A percentile compares a stretch with the other conserved stretches of the same genome.
Evolutionary conservation across 2,113 vertebrate genomes (phyloP).

Genomic region (Cryptotis parvus): DNA sequence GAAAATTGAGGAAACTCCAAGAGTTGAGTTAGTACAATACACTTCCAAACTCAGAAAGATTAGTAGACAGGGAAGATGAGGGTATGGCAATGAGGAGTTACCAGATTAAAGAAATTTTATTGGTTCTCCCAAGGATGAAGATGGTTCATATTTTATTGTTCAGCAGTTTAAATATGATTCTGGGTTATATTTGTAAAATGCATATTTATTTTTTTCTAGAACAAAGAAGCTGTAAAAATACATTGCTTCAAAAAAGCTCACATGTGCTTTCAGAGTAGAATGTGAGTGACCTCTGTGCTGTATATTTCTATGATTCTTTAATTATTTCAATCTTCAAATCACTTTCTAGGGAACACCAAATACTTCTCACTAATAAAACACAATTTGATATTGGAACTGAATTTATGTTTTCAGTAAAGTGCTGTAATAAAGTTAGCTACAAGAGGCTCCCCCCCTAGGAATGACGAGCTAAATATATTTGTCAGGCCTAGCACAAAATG

Average conservation of each 20-base stretch:
- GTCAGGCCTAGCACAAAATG: conserved; percentile 56
- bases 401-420: conserved; percentile 72
- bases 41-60: background rate
- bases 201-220: background rate
- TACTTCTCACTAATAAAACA: conserved; percentile 71
- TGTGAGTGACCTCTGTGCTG: conserved; percentile 19
- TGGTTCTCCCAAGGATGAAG: background rate
- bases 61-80: background rate
- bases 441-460: conserved; percentile 17
- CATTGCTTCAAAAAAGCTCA: background rate
- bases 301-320: conserved; percentile 40
- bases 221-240: conserved; percentile 19
- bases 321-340: conserved; percentile 63
- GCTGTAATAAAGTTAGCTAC: conserved; percentile 69
- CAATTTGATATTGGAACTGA: conserved; percentile 66
- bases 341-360: conserved; percentile 68
- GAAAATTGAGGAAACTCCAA: background rate
- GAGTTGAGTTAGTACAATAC: background rate
- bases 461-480: conserved; percentile 52
- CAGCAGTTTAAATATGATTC: conserved; percentile 16
- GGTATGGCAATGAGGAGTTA: background rate
- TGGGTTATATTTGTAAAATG: conserved; percentile 27
- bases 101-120: background rate
- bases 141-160: background rate
- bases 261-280: conserved; percentile 5